phyloP scores from a whole-genome alignment of 2,888 invertebrate species.

The Cheilosia grossa region DNA sequence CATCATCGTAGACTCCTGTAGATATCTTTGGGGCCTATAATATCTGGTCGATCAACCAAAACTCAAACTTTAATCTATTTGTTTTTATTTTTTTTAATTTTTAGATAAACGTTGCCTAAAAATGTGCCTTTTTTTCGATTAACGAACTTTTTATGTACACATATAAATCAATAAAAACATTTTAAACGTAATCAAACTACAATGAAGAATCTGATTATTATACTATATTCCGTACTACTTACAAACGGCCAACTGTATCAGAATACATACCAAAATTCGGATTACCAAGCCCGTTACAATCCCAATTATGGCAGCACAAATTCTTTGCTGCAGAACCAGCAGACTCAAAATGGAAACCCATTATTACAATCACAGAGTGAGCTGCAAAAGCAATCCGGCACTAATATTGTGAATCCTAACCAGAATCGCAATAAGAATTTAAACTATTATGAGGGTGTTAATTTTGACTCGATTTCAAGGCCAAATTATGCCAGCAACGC shows the following conservation, averaged over 20 bases:
- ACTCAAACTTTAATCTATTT: no score
- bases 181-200: slow-evolving; percentile 1
- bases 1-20: no score
- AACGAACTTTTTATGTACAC: background rate
- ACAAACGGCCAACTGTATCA: slow-evolving; percentile 48
- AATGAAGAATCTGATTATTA: slow-evolving; percentile 42
- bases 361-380: slow-evolving; percentile 77
- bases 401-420: slow-evolving; percentile 47
- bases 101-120: background rate
- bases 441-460: slow-evolving; percentile 57
- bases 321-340: slow-evolving; percentile 76
- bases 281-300: slow-evolving; percentile 81
- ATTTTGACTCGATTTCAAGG: slow-evolving; percentile 54
- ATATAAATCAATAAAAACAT: background rate
- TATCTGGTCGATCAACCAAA: no score
- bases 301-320: slow-evolving; percentile 79
- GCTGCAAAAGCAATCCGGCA: slow-evolving; percentile 74
- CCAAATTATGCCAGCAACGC: slow-evolving; percentile 76
- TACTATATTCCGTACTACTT: slow-evolving; percentile 22
- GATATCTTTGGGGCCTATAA: no score
- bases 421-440: slow-evolving; percentile 25
- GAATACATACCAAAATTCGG: slow-evolving; percentile 77
- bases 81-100: no score
- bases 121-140: slow-evolving; percentile 20
- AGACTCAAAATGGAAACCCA: slow-evolving; percentile 79